Conservation (phyloP, 2,113 vertebrate genomes). For the Myotis brandtii region DNA sequence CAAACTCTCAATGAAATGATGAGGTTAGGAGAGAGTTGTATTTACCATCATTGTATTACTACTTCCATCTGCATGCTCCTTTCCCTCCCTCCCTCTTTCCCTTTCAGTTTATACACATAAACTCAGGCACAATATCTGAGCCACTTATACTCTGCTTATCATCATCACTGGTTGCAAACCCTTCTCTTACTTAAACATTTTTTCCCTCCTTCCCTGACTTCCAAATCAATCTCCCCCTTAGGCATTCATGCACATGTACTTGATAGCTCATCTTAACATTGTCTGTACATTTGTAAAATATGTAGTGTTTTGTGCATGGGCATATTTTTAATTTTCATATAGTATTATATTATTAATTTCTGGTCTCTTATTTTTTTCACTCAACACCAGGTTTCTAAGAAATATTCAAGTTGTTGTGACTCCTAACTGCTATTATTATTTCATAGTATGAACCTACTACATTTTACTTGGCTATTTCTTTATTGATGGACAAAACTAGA, state of each 20-base stretch:
- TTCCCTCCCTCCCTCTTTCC: background rate
- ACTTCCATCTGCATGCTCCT: background rate
- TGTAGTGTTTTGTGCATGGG: background rate
- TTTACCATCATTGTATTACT: background rate
- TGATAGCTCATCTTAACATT: background rate
- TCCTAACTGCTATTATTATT: background rate
- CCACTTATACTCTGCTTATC: background rate
- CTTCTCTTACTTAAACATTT: background rate
- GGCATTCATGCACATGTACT: background rate
- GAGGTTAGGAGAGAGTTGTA: background rate
- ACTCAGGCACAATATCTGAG: background rate
- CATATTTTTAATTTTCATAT: background rate
- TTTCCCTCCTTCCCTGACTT: background rate
- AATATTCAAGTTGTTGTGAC: background rate
- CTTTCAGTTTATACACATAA: background rate
- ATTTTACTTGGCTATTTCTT: background rate
- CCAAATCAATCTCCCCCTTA: background rate
- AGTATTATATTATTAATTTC: background rate
- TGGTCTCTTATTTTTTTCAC: background rate
- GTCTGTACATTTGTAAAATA: background rate
- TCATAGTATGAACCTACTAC: fast-evolving
- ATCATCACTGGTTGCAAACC: background rate
- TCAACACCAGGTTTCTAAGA: background rate
- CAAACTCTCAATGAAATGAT: background rate
- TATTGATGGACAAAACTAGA: background rate